These are phyloP conservation scores for Psittacula cyanocephala DNA, from an alignment of 2,113 vertebrate species.

Conservation along the genomic window DNA sequence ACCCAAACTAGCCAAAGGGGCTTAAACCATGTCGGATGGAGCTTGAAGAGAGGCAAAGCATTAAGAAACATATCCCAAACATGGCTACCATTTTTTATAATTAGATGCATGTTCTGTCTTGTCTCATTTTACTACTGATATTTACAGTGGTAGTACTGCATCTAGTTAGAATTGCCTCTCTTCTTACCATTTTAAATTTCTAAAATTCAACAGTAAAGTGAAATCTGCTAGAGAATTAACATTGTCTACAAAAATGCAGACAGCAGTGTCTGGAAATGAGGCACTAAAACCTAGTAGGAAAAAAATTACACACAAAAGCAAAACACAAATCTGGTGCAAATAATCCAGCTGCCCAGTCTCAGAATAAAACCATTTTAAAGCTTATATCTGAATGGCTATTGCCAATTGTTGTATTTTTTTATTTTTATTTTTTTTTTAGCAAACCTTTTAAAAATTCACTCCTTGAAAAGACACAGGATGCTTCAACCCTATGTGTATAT, in stretches of 20 bases:
- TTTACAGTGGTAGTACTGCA: not conserved
- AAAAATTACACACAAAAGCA: not conserved
- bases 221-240: not conserved
- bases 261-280: constrained; percentile 19
- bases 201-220: constrained; percentile 33
- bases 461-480: not conserved
- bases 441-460: constrained; percentile 66
- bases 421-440: constrained; percentile 2
- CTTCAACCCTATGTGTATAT: not conserved
- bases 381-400: constrained; percentile 7
- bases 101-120: not conserved
- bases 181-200: not conserved
- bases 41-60: not conserved
- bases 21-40: not conserved
- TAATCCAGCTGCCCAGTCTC: constrained; percentile 16
- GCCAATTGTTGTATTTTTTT: not conserved
- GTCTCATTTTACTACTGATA: not conserved
- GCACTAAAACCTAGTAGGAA: constrained; percentile 12
- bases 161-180: not conserved
- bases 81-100: not conserved
- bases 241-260: constrained; percentile 50
- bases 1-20: not conserved
- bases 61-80: not conserved
- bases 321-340: constrained; percentile 56
- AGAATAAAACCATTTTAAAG: not conserved